Conservation (phyloP, 2,888 invertebrate species). For the Thymelicus sylvestris region DNA sequence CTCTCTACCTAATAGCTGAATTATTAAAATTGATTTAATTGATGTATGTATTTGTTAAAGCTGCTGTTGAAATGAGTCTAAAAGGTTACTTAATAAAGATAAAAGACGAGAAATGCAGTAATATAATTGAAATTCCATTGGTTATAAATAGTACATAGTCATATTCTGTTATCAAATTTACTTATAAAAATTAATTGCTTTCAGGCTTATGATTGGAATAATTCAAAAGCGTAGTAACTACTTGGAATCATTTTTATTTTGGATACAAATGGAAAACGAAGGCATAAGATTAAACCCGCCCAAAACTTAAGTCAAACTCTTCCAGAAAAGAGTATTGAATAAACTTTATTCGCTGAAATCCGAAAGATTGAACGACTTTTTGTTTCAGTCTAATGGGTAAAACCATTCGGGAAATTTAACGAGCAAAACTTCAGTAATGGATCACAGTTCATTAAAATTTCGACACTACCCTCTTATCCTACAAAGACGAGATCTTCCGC, state of each 20-base stretch:
- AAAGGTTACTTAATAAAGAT: no score
- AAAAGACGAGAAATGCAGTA: no score
- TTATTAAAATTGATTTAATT: no score
- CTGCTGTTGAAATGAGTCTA: no score
- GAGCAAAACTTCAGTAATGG: constrained; percentile 19
- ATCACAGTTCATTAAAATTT: constrained; percentile 28
- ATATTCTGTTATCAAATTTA: no score
- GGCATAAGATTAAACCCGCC: not conserved
- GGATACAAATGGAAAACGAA: not conserved
- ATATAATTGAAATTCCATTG: no score
- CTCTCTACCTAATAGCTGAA: no score
- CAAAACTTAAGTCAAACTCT: not conserved
- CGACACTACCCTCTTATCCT: constrained; percentile 12
- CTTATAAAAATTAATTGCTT: no score
- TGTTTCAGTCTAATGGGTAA: constrained; percentile 10
- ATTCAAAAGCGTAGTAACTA: not conserved
- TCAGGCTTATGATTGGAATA: not conserved
- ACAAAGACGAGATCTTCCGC: constrained; percentile 22
- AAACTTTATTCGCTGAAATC: constrained; percentile 11
- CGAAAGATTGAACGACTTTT: constrained; percentile 20
- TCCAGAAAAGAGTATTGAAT: constrained; percentile 2
- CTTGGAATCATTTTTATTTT: not conserved
- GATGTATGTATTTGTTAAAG: no score
- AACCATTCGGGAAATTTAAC: constrained; percentile 15
- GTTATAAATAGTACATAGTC: no score